Base-by-base conservation (phyloP, 2,888 invertebrate species). In the Drosophila multiciliata region DNA sequence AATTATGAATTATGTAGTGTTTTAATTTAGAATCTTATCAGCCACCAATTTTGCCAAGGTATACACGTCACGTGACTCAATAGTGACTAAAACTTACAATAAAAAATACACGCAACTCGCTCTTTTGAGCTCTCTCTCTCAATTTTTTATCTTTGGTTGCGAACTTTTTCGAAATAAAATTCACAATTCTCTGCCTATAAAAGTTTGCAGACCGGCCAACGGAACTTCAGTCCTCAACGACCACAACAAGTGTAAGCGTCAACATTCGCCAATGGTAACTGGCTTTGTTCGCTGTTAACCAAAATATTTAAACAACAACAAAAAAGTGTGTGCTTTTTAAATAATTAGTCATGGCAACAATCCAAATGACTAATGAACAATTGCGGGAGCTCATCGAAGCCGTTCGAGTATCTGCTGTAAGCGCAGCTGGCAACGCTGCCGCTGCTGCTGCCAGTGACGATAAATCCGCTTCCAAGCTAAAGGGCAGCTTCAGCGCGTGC, bases 281-380 rank as follows among this genome's bases (percentile, higher is more conserved):
- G 87, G 90, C 87, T 90, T 88, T 87, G 90, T 67, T 58, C 52
- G 78, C 84, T 79, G 59, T 38, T 11, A 6, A 12, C 33, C 26
- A 54, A 52, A 29, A 15, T 38, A 42, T 29, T 35, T 33, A 15
- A 23, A 23, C 7, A 61, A 23, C 45, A 66, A 53, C 23, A 58
- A 60, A 17, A 64, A 49, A 50, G 42, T 61, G 61, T 57, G 59
- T 58, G 58, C 33, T 50, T 38, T 53, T 48, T 20, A 20, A 62
- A 49, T 8, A 20, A 9, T 15, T 52, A 54, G 36, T 38, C 38
- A 90, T 91, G 90, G 78, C 90, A 2, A 67, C 76, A 2, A 68
- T 89, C 9, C 88, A 87, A 66, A 91, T 92, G 92, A 91, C 91
- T 35, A 80, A 80, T 45, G 92, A 92, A 57, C 92, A 92, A 79